Conservation (phyloP, 2,797 vertebrate species). For the Melanotaenia boesemani region DNA sequence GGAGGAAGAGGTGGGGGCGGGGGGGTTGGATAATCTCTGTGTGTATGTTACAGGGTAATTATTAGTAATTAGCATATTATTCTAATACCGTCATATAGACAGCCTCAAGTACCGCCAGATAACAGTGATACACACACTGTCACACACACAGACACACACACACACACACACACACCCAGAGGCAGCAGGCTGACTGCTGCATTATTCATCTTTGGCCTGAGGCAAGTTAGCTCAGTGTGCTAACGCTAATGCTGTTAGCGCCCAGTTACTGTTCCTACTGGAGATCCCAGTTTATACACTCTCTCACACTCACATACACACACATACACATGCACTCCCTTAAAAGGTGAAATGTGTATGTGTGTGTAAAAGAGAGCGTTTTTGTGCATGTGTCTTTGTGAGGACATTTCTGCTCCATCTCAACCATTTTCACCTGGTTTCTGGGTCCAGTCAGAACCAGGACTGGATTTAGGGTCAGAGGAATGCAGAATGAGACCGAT, state of each 20-base stretch:
- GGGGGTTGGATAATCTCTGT: constrained; percentile 44
- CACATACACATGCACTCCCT: constrained; percentile 19
- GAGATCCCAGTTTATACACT: constrained; percentile 64
- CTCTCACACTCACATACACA: constrained; percentile 31
- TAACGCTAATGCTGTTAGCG: constrained; percentile 66
- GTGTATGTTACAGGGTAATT: constrained; percentile 70
- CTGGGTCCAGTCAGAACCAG: too few relatives aligned
- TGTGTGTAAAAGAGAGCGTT: neutral
- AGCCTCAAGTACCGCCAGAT: constrained; percentile 54
- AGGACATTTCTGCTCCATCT: neutral
- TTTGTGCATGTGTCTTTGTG: neutral
- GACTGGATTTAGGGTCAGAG: too few relatives aligned
- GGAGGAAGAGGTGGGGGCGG: neutral
- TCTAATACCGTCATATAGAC: constrained; percentile 59
- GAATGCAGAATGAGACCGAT: too few relatives aligned
- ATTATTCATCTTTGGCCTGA: constrained; percentile 74
- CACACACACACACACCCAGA: constrained; percentile 46
- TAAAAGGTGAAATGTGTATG: constrained; percentile 24
- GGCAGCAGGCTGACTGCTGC: constrained; percentile 57
- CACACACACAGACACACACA: constrained; percentile 26
- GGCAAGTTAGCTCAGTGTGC: constrained; percentile 68
- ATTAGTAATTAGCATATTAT: constrained; percentile 76
- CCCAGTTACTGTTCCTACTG: constrained; percentile 62
- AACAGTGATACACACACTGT: constrained; percentile 31
- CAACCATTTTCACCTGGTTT: too few relatives aligned